phyloP scores from a whole-genome alignment of 2,797 vertebrate genomes.

The Nasua narica region DNA sequence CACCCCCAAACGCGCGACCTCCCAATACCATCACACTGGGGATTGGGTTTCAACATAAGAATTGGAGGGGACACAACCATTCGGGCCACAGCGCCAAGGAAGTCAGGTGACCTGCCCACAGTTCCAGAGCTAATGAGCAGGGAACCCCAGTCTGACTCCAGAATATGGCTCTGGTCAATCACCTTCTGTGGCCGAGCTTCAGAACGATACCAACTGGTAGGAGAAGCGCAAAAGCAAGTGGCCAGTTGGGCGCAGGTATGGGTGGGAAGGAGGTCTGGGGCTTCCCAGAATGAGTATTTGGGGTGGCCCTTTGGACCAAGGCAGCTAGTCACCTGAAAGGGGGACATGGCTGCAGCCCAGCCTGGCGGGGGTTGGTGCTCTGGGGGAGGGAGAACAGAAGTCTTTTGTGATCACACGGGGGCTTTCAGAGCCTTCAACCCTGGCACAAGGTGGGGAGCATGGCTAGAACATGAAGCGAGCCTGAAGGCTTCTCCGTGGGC shows the following conservation, averaged over 20 bases:
- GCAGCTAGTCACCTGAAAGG: background rate
- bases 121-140: background rate
- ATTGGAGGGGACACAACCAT: background rate
- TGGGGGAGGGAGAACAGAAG: background rate
- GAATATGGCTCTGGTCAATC: background rate
- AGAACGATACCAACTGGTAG: background rate
- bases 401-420: background rate
- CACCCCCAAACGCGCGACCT: background rate
- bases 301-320: background rate
- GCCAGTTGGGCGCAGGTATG: fast-evolving
- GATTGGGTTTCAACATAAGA: background rate
- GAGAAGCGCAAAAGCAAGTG: background rate
- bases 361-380: background rate
- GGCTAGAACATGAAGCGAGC: background rate
- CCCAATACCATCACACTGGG: background rate
- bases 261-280: background rate
- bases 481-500: background rate
- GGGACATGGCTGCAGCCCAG: background rate
- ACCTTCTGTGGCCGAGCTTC: background rate
- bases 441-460: no score
- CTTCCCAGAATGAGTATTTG: background rate
- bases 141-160: background rate
- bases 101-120: background rate
- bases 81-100: background rate
- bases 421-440: background rate